phyloP scores from a whole-genome alignment of 2,797 vertebrate species.

The Hephaestus fuliginosus region DNA sequence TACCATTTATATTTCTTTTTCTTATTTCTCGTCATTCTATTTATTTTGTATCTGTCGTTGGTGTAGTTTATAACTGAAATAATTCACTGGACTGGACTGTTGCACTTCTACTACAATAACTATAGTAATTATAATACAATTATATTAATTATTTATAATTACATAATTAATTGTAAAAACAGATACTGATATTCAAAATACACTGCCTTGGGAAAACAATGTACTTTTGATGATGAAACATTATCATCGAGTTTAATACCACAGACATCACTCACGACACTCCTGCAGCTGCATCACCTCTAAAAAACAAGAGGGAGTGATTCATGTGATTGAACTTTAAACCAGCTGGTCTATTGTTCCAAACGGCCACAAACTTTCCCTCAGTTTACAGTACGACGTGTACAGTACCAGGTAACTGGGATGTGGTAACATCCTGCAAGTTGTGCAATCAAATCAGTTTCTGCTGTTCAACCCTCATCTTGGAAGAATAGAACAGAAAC shows the following conservation, averaged over 20 bases:
- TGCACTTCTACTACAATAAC: neutral
- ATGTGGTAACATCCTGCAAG: neutral
- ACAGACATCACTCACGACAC: neutral
- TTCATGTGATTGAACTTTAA: neutral
- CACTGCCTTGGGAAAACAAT: neutral
- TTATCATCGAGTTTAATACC: neutral
- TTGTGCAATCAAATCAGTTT: slow-evolving; percentile 30
- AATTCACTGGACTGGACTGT: neutral
- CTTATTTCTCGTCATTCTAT: neutral
- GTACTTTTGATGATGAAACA: neutral
- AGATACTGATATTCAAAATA: too few species aligned
- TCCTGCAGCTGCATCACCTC: neutral
- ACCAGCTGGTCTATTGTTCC: neutral
- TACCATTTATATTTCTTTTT: neutral
- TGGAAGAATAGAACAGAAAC: neutral
- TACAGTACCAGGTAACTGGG: neutral
- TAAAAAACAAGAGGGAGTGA: neutral
- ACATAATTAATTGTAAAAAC: neutral
- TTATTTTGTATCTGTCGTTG: neutral
- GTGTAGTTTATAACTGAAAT: neutral
- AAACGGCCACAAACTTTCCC: too few species aligned
- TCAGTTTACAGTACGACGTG: too few species aligned
- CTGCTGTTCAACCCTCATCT: neutral
- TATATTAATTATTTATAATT: too few species aligned
- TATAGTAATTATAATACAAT: neutral